Conservation (phyloP, 2,888 invertebrate genomes). For the Halocaridina rubra region DNA sequence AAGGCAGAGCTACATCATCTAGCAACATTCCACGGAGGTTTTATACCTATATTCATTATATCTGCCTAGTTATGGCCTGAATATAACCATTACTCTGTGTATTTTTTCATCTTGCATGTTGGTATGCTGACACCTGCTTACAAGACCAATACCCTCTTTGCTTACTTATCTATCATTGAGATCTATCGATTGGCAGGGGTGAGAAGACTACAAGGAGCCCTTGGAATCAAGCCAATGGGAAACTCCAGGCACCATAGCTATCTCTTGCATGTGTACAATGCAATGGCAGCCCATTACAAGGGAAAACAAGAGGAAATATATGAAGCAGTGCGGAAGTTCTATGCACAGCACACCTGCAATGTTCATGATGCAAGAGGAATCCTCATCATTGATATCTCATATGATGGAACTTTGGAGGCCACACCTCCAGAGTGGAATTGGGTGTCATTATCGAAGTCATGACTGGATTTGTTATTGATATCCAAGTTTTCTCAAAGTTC, state of each 20-base stretch:
- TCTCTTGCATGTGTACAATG: no score
- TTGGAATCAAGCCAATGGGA: no score
- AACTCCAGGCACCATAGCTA: no score
- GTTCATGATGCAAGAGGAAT: neutral
- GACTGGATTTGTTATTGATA: neutral
- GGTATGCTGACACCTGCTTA: no score
- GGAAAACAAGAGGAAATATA: no score
- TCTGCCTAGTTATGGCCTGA: neutral
- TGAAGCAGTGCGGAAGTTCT: neutral
- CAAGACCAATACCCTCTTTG: no score
- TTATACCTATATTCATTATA: neutral
- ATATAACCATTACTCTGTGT: neutral
- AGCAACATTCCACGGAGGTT: neutral
- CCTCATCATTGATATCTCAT: neutral
- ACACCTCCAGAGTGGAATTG: neutral
- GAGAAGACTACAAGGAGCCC: no score
- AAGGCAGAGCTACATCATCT: neutral
- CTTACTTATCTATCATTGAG: no score
- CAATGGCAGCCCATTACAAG: no score
- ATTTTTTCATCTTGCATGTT: no score
- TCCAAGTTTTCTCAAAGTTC: neutral
- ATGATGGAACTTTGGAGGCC: neutral
- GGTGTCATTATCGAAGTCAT: neutral
- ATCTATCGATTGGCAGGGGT: no score
- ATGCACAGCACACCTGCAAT: neutral